These are phyloP conservation scores for Drosophila trichaetosa DNA, from an alignment of 2,888 invertebrate genomes.

Conservation along the genomic window DNA sequence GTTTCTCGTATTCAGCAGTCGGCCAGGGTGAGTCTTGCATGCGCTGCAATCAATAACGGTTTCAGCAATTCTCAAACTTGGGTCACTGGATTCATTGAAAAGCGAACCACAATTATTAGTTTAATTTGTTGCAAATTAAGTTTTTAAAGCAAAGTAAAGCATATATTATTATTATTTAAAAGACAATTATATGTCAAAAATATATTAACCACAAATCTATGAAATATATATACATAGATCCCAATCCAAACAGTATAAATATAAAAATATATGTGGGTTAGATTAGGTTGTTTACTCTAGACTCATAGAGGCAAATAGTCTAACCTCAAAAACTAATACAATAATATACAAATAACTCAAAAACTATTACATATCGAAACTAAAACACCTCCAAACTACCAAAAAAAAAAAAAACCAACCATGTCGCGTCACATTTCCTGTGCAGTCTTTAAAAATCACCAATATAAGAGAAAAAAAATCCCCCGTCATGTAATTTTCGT, in stretches of 20 bases:
- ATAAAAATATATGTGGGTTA: neutral
- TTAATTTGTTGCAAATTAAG: neutral
- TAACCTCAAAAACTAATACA: neutral
- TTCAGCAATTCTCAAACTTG: neutral
- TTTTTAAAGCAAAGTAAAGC: neutral
- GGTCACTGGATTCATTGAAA: neutral
- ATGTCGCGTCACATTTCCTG: neutral
- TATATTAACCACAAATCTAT: neutral
- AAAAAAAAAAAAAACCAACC: neutral
- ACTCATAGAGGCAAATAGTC: neutral
- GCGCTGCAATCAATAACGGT: slow-evolving; percentile 14
- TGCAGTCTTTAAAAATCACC: neutral
- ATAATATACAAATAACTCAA: neutral
- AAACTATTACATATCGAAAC: too few relatives aligned
- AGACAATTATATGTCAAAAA: neutral
- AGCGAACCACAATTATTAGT: neutral
- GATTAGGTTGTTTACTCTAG: neutral
- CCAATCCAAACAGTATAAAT: neutral
- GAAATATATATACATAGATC: neutral
- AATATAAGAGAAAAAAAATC: neutral
- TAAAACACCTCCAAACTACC: neutral
- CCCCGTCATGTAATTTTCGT: slow-evolving; percentile 1
- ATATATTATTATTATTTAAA: neutral
- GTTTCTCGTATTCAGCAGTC: slow-evolving; percentile 3
- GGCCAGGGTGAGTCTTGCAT: slow-evolving; percentile 28